phyloP scores from a whole-genome alignment of 2,113 vertebrate genomes.

The Phoenicopterus ruber region DNA sequence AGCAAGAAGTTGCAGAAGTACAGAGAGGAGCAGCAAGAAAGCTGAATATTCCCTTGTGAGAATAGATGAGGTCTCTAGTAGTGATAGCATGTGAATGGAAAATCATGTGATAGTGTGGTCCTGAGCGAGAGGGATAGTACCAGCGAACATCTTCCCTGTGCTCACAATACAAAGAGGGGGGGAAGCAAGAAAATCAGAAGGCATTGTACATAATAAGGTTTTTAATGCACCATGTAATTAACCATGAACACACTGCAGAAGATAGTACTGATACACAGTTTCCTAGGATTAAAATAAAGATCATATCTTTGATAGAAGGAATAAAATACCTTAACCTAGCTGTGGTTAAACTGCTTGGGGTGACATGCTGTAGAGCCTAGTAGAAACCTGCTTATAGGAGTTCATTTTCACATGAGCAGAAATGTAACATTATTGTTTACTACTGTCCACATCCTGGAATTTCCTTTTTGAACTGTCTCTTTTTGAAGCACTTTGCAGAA shows the following conservation, averaged over 20 bases:
- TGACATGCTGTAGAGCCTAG: neutral
- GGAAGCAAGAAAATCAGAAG: neutral
- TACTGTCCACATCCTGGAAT: neutral
- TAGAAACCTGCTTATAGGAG: neutral
- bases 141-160: neutral
- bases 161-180: neutral
- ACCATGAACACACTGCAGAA: neutral
- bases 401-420: neutral
- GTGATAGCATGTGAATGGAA: neutral
- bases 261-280: neutral
- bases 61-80: neutral
- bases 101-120: neutral
- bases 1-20: neutral
- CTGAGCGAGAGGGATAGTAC: neutral
- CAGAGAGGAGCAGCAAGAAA: neutral
- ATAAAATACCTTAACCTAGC: neutral
- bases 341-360: neutral
- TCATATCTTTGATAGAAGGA: neutral
- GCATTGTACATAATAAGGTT: neutral
- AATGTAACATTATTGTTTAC: neutral
- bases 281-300: neutral
- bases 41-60: neutral
- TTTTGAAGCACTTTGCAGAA: neutral
- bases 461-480: neutral
- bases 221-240: neutral